Percentiles rank a stretch among this genome's conserved stretches.
Evolutionary conservation across 2,888 invertebrate species (phyloP).

Genomic region (Thelaira solivaga): DNA sequence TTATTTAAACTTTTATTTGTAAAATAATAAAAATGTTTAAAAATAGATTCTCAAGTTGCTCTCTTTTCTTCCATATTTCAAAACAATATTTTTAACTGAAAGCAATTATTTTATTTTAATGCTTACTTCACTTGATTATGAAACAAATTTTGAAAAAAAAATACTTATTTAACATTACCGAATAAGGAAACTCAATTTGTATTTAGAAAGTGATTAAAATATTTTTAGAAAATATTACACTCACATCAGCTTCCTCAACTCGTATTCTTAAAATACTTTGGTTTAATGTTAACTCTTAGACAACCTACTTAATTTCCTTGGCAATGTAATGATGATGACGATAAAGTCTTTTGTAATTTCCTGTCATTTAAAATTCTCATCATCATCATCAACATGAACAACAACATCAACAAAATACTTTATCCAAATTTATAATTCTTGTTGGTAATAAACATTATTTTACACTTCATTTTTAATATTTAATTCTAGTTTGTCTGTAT

Average conservation of each 20-base stretch:
- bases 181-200: too few species aligned
- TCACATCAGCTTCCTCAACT: slow-evolving; percentile 31
- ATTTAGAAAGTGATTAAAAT: background rate
- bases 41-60: too few species aligned
- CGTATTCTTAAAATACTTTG: slow-evolving; percentile 8
- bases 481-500: background rate
- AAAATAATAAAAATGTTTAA: too few species aligned
- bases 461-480: background rate
- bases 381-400: slow-evolving; percentile 2
- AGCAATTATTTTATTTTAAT: too few species aligned
- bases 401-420: slow-evolving; percentile 9
- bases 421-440: background rate
- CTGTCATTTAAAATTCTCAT: slow-evolving; percentile 55
- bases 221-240: background rate
- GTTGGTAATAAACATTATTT: slow-evolving; percentile 1
- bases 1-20: too few species aligned
- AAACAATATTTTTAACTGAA: too few species aligned
- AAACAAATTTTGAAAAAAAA: too few species aligned
- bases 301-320: slow-evolving; percentile 58
- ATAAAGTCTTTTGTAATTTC: slow-evolving; percentile 61
- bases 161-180: too few species aligned
- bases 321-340: slow-evolving; percentile 38
- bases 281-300: slow-evolving; percentile 39
- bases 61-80: too few species aligned
- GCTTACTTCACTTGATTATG: too few species aligned